Base-by-base conservation (phyloP, 2,113 vertebrate species). In the Ranitomeya variabilis region DNA sequence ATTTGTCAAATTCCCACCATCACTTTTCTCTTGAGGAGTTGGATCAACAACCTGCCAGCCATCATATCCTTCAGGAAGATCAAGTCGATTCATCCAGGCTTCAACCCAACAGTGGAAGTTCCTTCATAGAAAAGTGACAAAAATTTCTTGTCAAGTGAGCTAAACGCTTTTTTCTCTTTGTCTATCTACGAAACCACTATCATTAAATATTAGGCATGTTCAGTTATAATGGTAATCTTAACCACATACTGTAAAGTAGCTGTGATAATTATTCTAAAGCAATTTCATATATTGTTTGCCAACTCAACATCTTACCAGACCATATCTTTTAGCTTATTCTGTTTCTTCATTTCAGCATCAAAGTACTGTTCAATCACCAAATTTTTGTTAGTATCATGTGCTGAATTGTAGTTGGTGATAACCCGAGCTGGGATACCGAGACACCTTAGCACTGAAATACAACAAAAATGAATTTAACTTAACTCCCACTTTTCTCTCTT, bases 31-130 rank as follows among this genome's bases (percentile, higher is more conserved):
- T 94, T 99, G 98, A 0, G 98, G 98, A 0, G 98, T 99, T 0
- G 98, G 97, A 91, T 99, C 98, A 31, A 99, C 90, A 16, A 90
- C 97, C 92, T 99, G 98, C 98, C 98, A 99, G 16, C 98, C 98
- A 0, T 97, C 94, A 0, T 95, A 96, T 3, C 81, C 94, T 0
- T 82, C 19, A 0, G 90, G 91, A 77, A 98, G 93, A 92, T 99
- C 98, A 0, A 86, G 92, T 5, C 98, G 96, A 52, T 91, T 90
- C 98, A 99, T 99, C 97, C 97, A 99, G 0, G 95, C 96, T 91
- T 99, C 98, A 62, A 96, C 95, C 98, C 98, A 99, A 89, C 97
- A 96, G 86, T 99, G 98, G 92, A 96, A 99, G 91, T 99, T 99
- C 98, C 98, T 99, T 89, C 54, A 54, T 18, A 60, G 73, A 87